A percentile compares a stretch with the other conserved stretches of the same genome.
Conservation (phyloP, 2,888 invertebrate species). For the Zhuqinia jingwanae region DNA sequence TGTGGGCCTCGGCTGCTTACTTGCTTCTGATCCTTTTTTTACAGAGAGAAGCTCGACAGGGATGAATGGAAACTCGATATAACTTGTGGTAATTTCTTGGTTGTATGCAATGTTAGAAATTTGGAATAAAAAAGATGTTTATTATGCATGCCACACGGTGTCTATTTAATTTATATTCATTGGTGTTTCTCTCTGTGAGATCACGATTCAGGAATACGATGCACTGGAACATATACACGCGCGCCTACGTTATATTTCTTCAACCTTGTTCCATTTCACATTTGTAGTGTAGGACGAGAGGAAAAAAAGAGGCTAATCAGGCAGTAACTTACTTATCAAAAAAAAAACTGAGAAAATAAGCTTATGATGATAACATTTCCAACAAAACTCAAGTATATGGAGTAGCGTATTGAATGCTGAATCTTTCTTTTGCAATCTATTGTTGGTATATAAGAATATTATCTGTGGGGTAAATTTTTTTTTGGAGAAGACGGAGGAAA, state of each 20-base stretch:
- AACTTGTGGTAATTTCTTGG: constrained; percentile 26
- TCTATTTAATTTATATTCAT: constrained; percentile 54
- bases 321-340: constrained; percentile 10
- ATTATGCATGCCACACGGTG: constrained; percentile 8
- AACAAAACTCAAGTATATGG: too few species aligned
- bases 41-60: too few species aligned
- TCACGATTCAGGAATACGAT: too few species aligned
- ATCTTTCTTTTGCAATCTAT: too few species aligned
- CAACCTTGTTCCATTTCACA: constrained; percentile 13
- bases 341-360: background rate
- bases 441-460: too few species aligned
- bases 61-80: background rate
- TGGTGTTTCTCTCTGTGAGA: constrained; percentile 19
- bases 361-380: too few species aligned
- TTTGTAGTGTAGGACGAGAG: background rate
- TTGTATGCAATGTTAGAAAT: background rate
- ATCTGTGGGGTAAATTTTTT: too few species aligned
- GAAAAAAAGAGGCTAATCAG: background rate
- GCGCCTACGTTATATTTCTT: background rate
- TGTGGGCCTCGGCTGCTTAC: too few species aligned
- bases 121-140: constrained; percentile 23
- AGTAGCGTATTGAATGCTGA: too few species aligned
- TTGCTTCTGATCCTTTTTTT: too few species aligned
- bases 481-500: too few species aligned
- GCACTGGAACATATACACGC: background rate